Conservation (phyloP, 2,888 invertebrate species). For the Tenthredo notha region DNA sequence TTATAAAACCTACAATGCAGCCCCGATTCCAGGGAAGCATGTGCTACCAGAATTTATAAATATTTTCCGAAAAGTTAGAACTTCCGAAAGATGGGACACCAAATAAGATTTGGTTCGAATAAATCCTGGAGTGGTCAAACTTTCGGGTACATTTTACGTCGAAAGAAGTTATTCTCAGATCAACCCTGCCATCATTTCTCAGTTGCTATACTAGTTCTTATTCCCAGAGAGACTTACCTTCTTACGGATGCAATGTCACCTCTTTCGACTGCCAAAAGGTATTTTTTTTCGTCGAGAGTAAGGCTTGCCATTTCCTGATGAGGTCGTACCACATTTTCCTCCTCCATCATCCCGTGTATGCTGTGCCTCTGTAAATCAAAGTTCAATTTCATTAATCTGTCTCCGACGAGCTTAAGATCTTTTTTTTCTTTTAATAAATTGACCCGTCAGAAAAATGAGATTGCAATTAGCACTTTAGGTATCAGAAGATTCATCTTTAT, state of each 20-base stretch:
- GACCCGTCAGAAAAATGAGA: neutral
- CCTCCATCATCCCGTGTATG: constrained; percentile 96
- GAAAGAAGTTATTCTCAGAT: neutral
- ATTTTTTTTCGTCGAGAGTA: constrained; percentile 95
- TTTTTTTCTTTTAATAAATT: neutral
- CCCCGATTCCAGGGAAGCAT: neutral
- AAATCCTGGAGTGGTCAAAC: neutral
- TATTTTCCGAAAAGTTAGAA: neutral
- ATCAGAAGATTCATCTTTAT: neutral
- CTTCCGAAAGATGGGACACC: neutral
- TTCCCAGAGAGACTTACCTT: constrained; percentile 80
- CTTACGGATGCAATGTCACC: constrained; percentile 97
- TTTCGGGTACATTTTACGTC: neutral
- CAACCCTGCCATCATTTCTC: neutral
- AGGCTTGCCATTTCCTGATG: constrained; percentile 93
- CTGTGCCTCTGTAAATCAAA: constrained; percentile 85
- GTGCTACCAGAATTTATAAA: constrained; percentile 8
- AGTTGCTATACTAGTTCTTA: neutral
- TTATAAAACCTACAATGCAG: neutral
- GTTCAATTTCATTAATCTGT: neutral
- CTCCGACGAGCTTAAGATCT: neutral
- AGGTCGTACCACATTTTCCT: constrained; percentile 92
- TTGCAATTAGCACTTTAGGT: neutral
- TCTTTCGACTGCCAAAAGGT: constrained; percentile 95
- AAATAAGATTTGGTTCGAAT: neutral